Conservation (phyloP, 2,797 vertebrate genomes). For the Coreius guichenoti region DNA sequence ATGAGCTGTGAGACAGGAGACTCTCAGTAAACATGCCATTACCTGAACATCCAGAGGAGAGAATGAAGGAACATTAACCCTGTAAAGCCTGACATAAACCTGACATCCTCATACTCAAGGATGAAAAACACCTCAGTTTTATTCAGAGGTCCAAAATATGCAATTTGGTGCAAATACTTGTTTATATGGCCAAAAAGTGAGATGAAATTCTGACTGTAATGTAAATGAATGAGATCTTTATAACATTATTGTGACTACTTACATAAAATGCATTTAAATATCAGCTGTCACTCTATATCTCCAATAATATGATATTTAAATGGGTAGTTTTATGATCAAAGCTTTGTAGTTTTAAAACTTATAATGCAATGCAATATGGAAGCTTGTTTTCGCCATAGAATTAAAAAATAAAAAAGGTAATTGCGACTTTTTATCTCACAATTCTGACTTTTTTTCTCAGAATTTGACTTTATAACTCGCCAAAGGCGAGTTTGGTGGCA, state of each 20-base stretch:
- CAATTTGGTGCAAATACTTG: background rate
- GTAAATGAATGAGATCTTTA: background rate
- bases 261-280: background rate
- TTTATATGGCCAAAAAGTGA: background rate
- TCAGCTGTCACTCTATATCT: background rate
- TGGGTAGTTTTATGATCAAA: background rate
- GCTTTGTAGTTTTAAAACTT: background rate
- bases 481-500: too few species aligned
- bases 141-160: background rate
- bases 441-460: too few species aligned
- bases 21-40: background rate
- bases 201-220: background rate
- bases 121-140: background rate
- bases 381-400: too few species aligned
- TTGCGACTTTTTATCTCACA: too few species aligned
- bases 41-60: background rate
- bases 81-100: background rate
- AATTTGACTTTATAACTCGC: too few species aligned
- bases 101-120: accelerated
- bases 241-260: background rate
- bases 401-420: too few species aligned
- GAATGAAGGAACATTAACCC: background rate
- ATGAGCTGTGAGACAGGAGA: background rate
- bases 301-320: background rate
- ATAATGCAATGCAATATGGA: background rate